Evolutionary conservation across 2,888 invertebrate species (phyloP).

Genomic region (Phragmatobia fuliginosa): DNA sequence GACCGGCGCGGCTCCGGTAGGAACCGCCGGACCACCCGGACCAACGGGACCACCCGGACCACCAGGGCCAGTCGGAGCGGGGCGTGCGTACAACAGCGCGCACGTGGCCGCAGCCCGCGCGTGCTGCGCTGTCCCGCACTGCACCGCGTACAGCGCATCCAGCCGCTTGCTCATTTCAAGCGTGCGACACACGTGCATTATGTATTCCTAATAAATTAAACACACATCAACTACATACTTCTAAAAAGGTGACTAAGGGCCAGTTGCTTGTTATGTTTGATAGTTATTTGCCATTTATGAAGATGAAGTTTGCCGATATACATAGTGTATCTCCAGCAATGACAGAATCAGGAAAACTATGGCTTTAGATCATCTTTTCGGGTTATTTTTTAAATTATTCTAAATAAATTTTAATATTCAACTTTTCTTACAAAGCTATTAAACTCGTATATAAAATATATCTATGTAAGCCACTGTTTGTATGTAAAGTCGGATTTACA

Average conservation of each 20-base stretch:
- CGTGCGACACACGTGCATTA: slow-evolving; percentile 90
- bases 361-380: no score
- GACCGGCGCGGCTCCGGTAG: slow-evolving; percentile 71
- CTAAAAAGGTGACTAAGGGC: not conserved
- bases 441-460: no score
- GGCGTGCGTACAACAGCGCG: slow-evolving; percentile 88
- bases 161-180: slow-evolving; percentile 89
- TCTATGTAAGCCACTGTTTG: no score
- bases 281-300: no score
- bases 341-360: no score
- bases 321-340: no score
- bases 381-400: no score
- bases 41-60: slow-evolving; percentile 87
- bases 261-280: no score
- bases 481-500: no score
- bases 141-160: slow-evolving; percentile 91
- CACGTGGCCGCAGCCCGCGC: slow-evolving; percentile 93
- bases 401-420: no score
- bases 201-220: slow-evolving; percentile 82
- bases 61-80: slow-evolving; percentile 78
- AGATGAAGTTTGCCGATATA: no score
- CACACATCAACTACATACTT: not conserved
- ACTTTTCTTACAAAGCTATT: no score
- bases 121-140: slow-evolving; percentile 90
- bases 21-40: slow-evolving; percentile 45